These are phyloP conservation scores for Poecilobothrus nobilitatus DNA, from an alignment of 2,888 invertebrate genomes.

Conservation along the genomic window DNA sequence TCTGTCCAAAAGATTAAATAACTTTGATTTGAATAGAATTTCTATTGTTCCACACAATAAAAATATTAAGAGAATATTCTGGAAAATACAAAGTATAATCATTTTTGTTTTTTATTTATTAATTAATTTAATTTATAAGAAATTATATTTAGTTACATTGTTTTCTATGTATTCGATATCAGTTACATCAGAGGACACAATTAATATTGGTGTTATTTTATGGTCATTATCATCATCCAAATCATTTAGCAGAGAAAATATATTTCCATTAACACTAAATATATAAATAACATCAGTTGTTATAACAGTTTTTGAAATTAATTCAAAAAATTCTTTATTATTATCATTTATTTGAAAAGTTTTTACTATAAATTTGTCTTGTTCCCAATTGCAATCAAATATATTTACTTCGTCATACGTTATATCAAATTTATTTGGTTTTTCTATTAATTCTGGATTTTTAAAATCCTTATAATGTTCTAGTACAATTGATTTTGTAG, in stretches of 20 bases:
- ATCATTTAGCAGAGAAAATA: constrained; percentile 31
- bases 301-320: constrained; percentile 22
- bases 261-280: constrained; percentile 34
- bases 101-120: too few relatives aligned
- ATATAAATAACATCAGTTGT: constrained; percentile 26
- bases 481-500: constrained; percentile 22
- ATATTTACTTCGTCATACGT: constrained; percentile 36
- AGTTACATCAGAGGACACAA: not conserved
- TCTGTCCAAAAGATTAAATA: constrained; percentile 28
- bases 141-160: not conserved
- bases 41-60: constrained; percentile 36
- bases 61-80: constrained; percentile 32
- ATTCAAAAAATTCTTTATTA: constrained; percentile 31
- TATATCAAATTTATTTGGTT: constrained; percentile 32
- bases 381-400: constrained; percentile 34
- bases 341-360: constrained; percentile 26
- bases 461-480: constrained; percentile 35
- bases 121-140: not conserved
- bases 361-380: constrained; percentile 32
- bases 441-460: constrained; percentile 26
- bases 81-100: not conserved
- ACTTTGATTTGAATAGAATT: constrained; percentile 35
- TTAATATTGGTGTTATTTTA: not conserved
- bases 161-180: not conserved
- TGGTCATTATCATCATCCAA: constrained; percentile 11